Conservation (phyloP, 1,140 invertebrate species). For the Brachionus calyciflorus region DNA sequence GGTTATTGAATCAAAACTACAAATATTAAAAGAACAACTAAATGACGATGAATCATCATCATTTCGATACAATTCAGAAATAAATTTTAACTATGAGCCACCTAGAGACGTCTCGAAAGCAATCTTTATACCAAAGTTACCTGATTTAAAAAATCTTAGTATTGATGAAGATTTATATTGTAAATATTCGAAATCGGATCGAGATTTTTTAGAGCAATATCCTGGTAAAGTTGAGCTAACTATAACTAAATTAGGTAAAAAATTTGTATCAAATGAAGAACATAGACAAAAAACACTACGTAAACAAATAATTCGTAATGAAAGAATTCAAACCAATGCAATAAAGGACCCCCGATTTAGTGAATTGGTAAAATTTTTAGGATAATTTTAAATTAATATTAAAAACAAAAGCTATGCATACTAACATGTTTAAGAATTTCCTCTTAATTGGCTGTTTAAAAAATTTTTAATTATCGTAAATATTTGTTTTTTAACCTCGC, state of each 20-base stretch:
- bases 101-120: background rate
- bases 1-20: constrained; percentile 24
- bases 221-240: constrained; percentile 39
- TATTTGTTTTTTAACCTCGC: no score
- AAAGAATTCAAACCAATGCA: constrained; percentile 18
- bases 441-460: no score
- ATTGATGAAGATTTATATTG: constrained; percentile 32
- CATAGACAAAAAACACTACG: background rate
- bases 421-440: background rate
- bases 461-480: no score
- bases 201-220: constrained; percentile 27
- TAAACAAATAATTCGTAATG: background rate
- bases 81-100: constrained; percentile 9
- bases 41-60: background rate
- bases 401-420: background rate
- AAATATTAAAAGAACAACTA: constrained; percentile 24
- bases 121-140: constrained; percentile 21
- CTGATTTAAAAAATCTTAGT: background rate
- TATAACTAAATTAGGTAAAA: constrained; percentile 9
- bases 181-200: constrained; percentile 30
- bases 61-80: background rate
- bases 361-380: constrained; percentile 32
- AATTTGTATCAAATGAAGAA: constrained; percentile 21
- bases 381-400: background rate
- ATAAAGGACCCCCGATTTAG: constrained; percentile 17